phyloP scores from a whole-genome alignment of 2,113 vertebrate genomes.

The Setophaga kirtlandii region DNA sequence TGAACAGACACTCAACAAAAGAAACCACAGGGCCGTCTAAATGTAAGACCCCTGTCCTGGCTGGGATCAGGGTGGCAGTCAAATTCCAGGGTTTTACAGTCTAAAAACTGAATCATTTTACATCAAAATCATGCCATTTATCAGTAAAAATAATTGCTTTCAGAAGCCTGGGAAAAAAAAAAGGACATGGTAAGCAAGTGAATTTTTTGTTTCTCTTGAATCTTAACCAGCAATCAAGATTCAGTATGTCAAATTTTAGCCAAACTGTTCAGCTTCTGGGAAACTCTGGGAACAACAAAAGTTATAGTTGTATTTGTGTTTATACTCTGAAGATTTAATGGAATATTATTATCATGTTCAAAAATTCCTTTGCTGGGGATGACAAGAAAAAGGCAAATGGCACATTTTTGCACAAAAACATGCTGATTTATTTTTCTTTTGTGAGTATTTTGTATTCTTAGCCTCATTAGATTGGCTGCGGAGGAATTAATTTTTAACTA shows the following conservation, averaged over 20 bases:
- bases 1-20: background rate
- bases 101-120: background rate
- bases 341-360: background rate
- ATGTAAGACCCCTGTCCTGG: fast-evolving
- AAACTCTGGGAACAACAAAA: background rate
- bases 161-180: fast-evolving
- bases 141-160: background rate
- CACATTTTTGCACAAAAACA: background rate
- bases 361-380: background rate
- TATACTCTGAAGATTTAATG: background rate
- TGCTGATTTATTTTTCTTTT: fast-evolving
- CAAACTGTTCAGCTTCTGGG: background rate
- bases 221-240: background rate
- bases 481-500: background rate
- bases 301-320: fast-evolving
- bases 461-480: background rate
- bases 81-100: background rate
- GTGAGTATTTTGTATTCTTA: background rate
- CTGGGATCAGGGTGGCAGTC: background rate
- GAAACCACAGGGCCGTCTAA: background rate
- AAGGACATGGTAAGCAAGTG: fast-evolving
- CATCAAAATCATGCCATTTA: fast-evolving
- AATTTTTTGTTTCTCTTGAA: background rate
- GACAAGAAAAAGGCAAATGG: background rate
- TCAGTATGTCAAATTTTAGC: background rate